Evolutionary conservation across 2,888 invertebrate genomes (phyloP).

Genomic region (Drosophila falleni): DNA sequence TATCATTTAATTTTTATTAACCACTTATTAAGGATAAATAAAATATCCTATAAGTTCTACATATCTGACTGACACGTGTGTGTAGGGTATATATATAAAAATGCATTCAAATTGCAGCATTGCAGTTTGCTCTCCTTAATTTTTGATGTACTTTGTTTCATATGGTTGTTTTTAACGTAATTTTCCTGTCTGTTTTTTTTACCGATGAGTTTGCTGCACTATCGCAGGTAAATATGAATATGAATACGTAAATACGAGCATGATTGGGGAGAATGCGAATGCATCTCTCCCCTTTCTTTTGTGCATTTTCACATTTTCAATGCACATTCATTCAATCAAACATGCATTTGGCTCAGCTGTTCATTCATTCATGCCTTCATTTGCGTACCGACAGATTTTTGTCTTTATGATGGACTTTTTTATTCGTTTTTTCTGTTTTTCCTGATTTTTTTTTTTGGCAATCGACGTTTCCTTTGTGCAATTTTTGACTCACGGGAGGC

Average conservation of each 20-base stretch:
- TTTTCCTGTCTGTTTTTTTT: slow-evolving; percentile 36
- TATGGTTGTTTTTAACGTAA: slow-evolving; percentile 42
- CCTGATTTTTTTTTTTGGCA: slow-evolving; percentile 21
- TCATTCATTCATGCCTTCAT: slow-evolving; percentile 66
- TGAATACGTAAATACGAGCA: slow-evolving; percentile 36
- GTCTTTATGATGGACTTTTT: slow-evolving; percentile 37
- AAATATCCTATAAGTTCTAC: background rate
- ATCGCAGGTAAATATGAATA: slow-evolving; percentile 54
- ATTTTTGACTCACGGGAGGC: slow-evolving; percentile 41
- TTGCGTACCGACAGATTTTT: slow-evolving; percentile 60
- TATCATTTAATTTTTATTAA: too few relatives aligned
- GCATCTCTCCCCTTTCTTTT: slow-evolving; percentile 17
- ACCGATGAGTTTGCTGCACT: slow-evolving; percentile 26
- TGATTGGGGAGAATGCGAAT: slow-evolving; percentile 18
- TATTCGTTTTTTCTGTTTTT: slow-evolving; percentile 6
- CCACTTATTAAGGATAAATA: too few relatives aligned
- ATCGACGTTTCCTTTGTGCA: slow-evolving; percentile 55
- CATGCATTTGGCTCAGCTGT: slow-evolving; percentile 61
- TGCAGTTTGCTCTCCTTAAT: slow-evolving; percentile 59
- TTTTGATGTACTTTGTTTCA: slow-evolving; percentile 49
- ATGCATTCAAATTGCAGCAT: slow-evolving; percentile 67
- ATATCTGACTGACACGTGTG: background rate
- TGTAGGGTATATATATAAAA: slow-evolving; percentile 39
- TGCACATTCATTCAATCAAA: slow-evolving; percentile 74
- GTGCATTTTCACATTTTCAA: slow-evolving; percentile 55